Evolutionary conservation across 2,888 invertebrate genomes (phyloP), one percentile per base, ranked within the genome.

Genomic region (Phengaris arion): DNA sequence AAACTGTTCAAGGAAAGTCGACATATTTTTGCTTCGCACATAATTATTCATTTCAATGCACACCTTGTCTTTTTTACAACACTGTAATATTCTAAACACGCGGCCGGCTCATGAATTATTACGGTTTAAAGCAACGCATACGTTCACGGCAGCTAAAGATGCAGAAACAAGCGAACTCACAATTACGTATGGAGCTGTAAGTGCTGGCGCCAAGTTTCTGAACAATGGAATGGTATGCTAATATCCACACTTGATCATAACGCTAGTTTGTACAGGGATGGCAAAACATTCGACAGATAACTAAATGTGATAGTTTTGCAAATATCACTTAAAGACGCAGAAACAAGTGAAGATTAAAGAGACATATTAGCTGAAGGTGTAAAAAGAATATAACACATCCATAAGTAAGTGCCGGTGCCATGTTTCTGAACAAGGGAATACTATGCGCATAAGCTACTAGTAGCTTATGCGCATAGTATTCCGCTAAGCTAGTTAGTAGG

Each of bases 391-490:
- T 86, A 86, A 84, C 85, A 89, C 86, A 22, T 22, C 22, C 22
- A 22, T 22, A 22, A 86, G 87, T 88, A 83, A 83, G 83, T 84
- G 83, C 82, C 82, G 92, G 91, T 92, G 92, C 91, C 92, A 87
- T 86, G 85, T 85, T 90, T 90, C 89, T 90, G 89, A 91, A 93
- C 92, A 93, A 92, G 92, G 88, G 90, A 90, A 88, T 86, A 83
- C 85, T 83, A 86, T 87, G 88, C 84, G 90, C 88, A 89, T 88
- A 90, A 87, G 86, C 87, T 79, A 84, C 85, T n/a, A n/a, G n/a
- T n/a, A n/a, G n/a, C n/a, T n/a, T n/a, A n/a, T n/a, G n/a, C n/a
- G n/a, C n/a, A n/a, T n/a, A n/a, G n/a, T n/a, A n/a, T n/a, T n/a
- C n/a, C n/a, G n/a, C n/a, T n/a, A n/a, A n/a, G 87, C 88, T 88